Evolutionary conservation across 2,888 invertebrate genomes (phyloP), one percentile per base, ranked within the genome.

Genomic region (Volucella zonaria): DNA sequence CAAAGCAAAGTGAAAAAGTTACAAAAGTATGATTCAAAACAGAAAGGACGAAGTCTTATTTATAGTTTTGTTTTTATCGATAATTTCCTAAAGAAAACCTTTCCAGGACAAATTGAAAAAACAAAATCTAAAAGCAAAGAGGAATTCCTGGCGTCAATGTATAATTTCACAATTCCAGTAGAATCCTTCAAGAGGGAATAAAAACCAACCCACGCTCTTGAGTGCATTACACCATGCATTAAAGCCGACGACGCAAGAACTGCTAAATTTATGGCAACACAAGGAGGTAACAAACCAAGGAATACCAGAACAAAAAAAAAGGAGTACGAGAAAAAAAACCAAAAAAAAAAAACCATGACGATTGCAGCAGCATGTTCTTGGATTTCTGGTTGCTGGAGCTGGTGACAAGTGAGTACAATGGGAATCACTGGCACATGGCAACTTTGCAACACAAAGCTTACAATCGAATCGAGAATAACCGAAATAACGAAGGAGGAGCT

Each of bases 221-320:
- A 78, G 73, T 82, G 82, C 73, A 82, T 77, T 73, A 73, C 67
- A 49, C 70, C 81, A 71, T 81, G 70, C 64, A 82, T 76, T 77
- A 54, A 77, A 71, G 81, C 52, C 54, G 78, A 77, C 49, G 51
- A 77, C 49, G 51, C 66, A 67, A 73, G 54, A 56, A 77, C 51
- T 77, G 73, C 49, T 45, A 67, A 61, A 77, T 77, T 47, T 67
- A 82, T 73, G 64, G 70, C 68, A 80, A 70, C 31, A 67, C 66
- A 62, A 66, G 10, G 38, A 56, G 47, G 42, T 52, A 56, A 38
- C 59, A 66, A 59, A 64, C n/a, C 47, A 68, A 52, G 43, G 49
- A 49, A 68, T 6, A 3, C 31, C 31, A 61, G 12, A 1, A 2
- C 38, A 66, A 52, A 61, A 10, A 42, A 71, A 45, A n/a, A 31